Percentiles rank a stretch among this genome's conserved stretches.
These are phyloP conservation scores for Oligia fasciuncula DNA, from an alignment of 2,888 invertebrate genomes.

Conservation along the genomic window DNA sequence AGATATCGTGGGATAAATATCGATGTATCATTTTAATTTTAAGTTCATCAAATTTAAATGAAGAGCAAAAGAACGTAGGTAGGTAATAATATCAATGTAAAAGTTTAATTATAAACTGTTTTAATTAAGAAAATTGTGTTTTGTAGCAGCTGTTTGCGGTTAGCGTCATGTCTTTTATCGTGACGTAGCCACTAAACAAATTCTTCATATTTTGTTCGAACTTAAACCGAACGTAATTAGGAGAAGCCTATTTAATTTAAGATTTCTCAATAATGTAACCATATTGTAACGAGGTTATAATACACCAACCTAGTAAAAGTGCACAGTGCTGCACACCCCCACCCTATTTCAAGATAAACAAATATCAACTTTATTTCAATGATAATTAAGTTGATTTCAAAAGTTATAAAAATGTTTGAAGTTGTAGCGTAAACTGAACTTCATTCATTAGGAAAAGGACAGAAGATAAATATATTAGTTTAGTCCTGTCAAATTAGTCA, in stretches of 20 bases:
- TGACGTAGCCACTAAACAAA: constrained; percentile 3
- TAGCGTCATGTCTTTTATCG: constrained; percentile 11
- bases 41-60: not conserved
- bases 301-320: not conserved
- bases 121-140: constrained; percentile 40
- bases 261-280: not conserved
- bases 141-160: constrained; percentile 31
- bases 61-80: not conserved
- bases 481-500: too few species aligned
- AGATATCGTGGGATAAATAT: constrained; percentile 21
- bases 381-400: too few species aligned
- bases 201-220: not conserved
- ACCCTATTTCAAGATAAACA: too few species aligned
- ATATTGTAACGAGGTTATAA: not conserved
- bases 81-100: not conserved
- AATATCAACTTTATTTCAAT: too few species aligned
- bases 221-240: constrained; percentile 5
- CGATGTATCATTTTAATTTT: constrained; percentile 3
- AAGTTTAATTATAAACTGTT: constrained; percentile 11
- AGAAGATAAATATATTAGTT: too few species aligned
- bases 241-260: not conserved
- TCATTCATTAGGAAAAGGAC: too few species aligned
- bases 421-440: too few species aligned
- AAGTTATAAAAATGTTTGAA: too few species aligned
- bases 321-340: too few species aligned